These are phyloP conservation scores for Aplysia californica DNA, from an alignment of 1,140 invertebrate species.

Conservation along the genomic window DNA sequence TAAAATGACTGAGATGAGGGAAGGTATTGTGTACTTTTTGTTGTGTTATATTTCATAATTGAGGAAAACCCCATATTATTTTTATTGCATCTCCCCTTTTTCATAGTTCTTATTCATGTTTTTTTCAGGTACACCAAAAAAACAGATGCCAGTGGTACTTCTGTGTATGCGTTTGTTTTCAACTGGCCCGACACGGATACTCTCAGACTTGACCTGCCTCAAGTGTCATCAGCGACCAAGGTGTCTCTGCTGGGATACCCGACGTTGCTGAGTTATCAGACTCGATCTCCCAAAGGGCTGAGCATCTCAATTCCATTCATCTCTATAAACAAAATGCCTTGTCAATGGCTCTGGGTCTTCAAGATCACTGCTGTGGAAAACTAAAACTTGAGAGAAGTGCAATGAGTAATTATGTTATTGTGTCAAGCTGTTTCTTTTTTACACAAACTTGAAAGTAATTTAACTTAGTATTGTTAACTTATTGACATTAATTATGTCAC, in stretches of 20 bases:
- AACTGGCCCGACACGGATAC: slow-evolving; percentile 39
- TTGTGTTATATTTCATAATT: too few species aligned
- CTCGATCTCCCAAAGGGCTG: slow-evolving; percentile 34
- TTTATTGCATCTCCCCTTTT: too few species aligned
- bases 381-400: slow-evolving; percentile 20
- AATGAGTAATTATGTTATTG: slow-evolving; percentile 18
- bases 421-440: too few species aligned
- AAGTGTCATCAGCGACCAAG: slow-evolving; percentile 33
- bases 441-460: too few species aligned
- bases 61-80: too few species aligned
- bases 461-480: too few species aligned
- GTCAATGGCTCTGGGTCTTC: slow-evolving; percentile 53
- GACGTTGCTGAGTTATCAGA: slow-evolving; percentile 35
- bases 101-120: too few species aligned
- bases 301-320: slow-evolving; percentile 45
- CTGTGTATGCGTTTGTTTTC: slow-evolving; percentile 45
- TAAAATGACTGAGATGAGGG: too few species aligned
- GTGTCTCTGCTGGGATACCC: slow-evolving; percentile 49
- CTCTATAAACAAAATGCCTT: slow-evolving; percentile 45
- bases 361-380: slow-evolving; percentile 36
- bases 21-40: too few species aligned
- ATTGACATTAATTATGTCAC: too few species aligned
- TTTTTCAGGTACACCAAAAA: slow-evolving; percentile 57
- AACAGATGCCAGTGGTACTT: slow-evolving; percentile 19
- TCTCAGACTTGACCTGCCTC: slow-evolving; percentile 45